Percentiles rank a stretch among this genome's conserved stretches.
phyloP scores from a whole-genome alignment of 1,140 invertebrate genomes.

The Drosophila miranda region DNA sequence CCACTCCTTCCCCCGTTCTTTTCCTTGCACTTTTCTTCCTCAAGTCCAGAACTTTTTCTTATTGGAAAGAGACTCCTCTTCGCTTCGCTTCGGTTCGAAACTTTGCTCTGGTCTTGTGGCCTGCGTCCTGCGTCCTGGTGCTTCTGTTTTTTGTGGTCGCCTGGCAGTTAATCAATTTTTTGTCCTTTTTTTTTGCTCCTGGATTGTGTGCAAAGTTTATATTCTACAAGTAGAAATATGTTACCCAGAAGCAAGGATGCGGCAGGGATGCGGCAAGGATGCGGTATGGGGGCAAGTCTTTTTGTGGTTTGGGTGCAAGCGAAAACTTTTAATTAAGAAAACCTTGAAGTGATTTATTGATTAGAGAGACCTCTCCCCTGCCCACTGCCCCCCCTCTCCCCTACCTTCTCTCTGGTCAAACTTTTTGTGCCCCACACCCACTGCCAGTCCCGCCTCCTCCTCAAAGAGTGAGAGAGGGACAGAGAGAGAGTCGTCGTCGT shows the following conservation, averaged over 20 bases:
- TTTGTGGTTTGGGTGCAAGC: constrained; percentile 64
- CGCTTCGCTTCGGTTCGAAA: constrained; percentile 25
- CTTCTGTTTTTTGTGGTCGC: constrained; percentile 62
- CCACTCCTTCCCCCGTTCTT: constrained; percentile 21
- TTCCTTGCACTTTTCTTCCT: constrained; percentile 66
- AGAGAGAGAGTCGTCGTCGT: neutral
- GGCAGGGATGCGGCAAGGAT: neutral
- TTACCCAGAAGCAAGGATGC: neutral
- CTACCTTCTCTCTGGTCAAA: constrained; percentile 20
- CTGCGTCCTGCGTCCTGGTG: neutral
- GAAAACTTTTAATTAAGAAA: constrained; percentile 82
- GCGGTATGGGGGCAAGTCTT: constrained; percentile 25
- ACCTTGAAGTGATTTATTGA: constrained; percentile 82
- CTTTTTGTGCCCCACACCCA: constrained; percentile 25
- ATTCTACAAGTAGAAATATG: constrained; percentile 32
- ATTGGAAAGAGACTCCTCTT: constrained; percentile 51
- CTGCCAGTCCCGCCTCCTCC: neutral
- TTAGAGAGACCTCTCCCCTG: constrained; percentile 38
- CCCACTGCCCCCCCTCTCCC: too few species aligned
- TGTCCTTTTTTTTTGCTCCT: constrained; percentile 44
- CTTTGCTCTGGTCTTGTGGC: constrained; percentile 39
- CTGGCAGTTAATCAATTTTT: constrained; percentile 77
- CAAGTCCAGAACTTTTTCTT: constrained; percentile 68
- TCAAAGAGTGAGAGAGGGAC: neutral
- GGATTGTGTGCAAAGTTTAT: constrained; percentile 44